Conservation (phyloP, 2,888 invertebrate genomes). For the Anarsia innoxiella region DNA sequence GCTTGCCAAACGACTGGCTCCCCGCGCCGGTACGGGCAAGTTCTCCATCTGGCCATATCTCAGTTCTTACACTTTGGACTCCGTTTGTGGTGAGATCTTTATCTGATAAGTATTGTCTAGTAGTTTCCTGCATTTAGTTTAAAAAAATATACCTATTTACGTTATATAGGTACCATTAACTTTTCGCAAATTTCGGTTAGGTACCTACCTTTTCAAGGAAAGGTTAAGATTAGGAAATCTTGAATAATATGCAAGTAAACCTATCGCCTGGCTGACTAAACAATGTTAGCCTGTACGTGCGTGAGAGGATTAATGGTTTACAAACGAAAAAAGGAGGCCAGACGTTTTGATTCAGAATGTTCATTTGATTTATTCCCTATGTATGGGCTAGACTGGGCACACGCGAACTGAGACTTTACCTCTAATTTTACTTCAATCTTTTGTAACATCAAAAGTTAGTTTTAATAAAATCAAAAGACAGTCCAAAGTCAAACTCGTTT, state of each 20-base stretch:
- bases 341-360: neutral
- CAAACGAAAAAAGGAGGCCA: conserved; percentile 1
- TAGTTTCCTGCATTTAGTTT: neutral
- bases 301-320: conserved; percentile 2
- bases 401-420: conserved; percentile 2
- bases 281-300: conserved; percentile 11
- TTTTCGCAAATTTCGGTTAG: no score
- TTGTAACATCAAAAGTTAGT: neutral
- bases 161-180: no score
- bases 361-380: neutral
- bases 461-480: neutral
- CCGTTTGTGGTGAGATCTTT: conserved; percentile 77
- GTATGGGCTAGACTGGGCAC: neutral
- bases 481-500: conserved; percentile 1
- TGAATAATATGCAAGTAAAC: conserved; percentile 5
- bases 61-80: conserved; percentile 76
- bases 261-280: neutral
- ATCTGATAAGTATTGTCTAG: neutral
- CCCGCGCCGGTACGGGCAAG: conserved; percentile 27
- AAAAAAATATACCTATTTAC: neutral
- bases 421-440: conserved; percentile 1
- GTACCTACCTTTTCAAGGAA: no score
- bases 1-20: conserved; percentile 53
- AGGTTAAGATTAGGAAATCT: no score
- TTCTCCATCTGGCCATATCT: conserved; percentile 72